These are phyloP conservation scores for Crepidodera aurea DNA, from an alignment of 2,888 invertebrate species.

Conservation along the genomic window DNA sequence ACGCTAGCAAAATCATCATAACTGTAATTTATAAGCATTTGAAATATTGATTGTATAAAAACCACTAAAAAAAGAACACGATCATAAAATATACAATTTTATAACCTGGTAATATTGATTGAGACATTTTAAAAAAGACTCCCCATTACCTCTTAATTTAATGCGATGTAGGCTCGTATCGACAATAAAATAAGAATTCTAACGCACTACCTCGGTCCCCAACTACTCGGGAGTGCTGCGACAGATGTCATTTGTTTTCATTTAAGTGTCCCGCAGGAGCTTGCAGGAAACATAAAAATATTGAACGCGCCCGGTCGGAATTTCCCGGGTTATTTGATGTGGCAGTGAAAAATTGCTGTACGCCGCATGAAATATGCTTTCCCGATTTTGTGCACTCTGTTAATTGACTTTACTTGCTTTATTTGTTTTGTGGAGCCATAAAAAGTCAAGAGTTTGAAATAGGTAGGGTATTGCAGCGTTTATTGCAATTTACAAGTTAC, in stretches of 20 bases:
- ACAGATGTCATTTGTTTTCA: constrained; percentile 54
- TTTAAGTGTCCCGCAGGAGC: constrained; percentile 52
- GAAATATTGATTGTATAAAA: too few relatives aligned
- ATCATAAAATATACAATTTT: too few relatives aligned
- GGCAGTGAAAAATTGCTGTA: constrained; percentile 40
- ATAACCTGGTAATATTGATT: too few relatives aligned
- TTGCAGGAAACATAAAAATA: constrained; percentile 48
- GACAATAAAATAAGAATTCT: neutral
- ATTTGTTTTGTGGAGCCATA: neutral
- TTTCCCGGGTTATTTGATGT: constrained; percentile 43
- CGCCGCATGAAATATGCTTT: constrained; percentile 36
- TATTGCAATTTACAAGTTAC: neutral
- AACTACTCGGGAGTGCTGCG: constrained; percentile 19
- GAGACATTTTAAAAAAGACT: neutral
- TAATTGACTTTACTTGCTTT: constrained; percentile 31
- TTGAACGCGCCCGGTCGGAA: constrained; percentile 39
- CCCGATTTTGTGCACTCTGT: constrained; percentile 37
- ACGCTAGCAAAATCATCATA: too few relatives aligned
- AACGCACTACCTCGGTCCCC: constrained; percentile 6
- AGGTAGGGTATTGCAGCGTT: neutral
- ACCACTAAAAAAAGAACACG: too few relatives aligned
- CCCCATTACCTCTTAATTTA: neutral
- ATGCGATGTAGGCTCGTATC: neutral
- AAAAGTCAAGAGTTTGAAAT: constrained; percentile 1
- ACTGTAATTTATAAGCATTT: too few relatives aligned